Percentiles rank a stretch among this genome's conserved stretches.
Evolutionary conservation across 2,888 invertebrate species (phyloP).

Genomic region (Noctuana brunneofusca): DNA sequence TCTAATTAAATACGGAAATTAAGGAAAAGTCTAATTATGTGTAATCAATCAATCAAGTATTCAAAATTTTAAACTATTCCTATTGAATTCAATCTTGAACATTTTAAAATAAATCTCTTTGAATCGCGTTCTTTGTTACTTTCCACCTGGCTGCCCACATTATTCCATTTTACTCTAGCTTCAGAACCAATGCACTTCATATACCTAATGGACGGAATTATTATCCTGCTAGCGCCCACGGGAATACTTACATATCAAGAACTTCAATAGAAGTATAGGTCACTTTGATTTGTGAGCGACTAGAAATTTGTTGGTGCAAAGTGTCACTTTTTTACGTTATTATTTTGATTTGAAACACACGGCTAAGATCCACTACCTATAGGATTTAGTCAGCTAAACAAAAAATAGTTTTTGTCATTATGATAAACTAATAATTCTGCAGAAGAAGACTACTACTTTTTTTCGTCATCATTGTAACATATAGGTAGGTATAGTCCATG

Average conservation of each 20-base stretch:
- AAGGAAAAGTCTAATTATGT: too few relatives aligned
- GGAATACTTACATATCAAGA: background rate
- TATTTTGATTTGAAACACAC: too few relatives aligned
- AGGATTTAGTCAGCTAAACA: too few relatives aligned
- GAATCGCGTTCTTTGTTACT: constrained; percentile 12
- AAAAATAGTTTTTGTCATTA: too few relatives aligned
- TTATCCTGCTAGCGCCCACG: background rate
- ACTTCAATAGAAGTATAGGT: too few relatives aligned
- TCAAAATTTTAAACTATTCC: background rate
- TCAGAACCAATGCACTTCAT: background rate
- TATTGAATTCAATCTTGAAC: constrained; percentile 11
- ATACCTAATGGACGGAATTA: background rate
- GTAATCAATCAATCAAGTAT: background rate
- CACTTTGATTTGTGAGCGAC: background rate
- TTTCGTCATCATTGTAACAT: too few relatives aligned
- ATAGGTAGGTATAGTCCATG: too few relatives aligned
- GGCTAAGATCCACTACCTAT: too few relatives aligned
- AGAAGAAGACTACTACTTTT: too few relatives aligned
- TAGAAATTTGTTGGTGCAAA: background rate
- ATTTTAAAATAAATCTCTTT: too few relatives aligned
- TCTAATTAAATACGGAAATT: too few relatives aligned
- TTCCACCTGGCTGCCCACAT: background rate
- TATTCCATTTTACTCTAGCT: constrained; percentile 1
- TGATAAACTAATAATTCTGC: too few relatives aligned
- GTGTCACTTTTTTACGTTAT: background rate